These are phyloP conservation scores for Crocodylus rhombifer DNA, from an alignment of 2,797 vertebrate species.

Conservation along the genomic window DNA sequence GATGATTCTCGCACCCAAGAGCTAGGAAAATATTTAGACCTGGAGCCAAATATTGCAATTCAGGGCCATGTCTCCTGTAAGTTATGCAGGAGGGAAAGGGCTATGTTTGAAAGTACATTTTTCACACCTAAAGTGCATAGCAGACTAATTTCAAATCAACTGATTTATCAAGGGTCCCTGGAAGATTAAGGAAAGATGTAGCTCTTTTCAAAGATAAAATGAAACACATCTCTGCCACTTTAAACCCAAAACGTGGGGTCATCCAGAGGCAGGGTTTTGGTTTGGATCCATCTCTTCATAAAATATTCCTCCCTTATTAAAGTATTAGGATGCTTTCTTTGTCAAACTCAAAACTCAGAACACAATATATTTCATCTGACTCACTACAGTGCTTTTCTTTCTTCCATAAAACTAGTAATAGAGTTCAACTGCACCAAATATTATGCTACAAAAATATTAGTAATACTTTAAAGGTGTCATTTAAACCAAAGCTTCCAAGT, in stretches of 20 bases:
- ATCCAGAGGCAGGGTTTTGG: not conserved
- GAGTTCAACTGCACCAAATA: not conserved
- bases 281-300: not conserved
- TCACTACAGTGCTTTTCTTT: not conserved
- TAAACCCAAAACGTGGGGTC: rapidly evolving
- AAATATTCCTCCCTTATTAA: not conserved
- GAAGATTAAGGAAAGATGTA: constrained; percentile 43
- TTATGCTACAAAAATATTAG: not conserved
- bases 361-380: rapidly evolving
- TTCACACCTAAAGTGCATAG: constrained; percentile 47
- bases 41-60: constrained; percentile 41
- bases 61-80: constrained; percentile 33
- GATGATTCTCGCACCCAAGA: constrained; percentile 46
- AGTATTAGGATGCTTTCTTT: not conserved
- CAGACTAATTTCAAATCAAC: constrained; percentile 68
- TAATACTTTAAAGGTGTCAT: not conserved
- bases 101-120: constrained; percentile 31
- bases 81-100: constrained; percentile 20
- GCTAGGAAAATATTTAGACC: constrained; percentile 60
- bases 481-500: not conserved
- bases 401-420: not conserved
- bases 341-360: not conserved
- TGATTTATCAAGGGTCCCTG: constrained; percentile 56
- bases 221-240: constrained; percentile 41
- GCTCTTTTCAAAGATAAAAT: constrained; percentile 40